A percentile compares a stretch with the other conserved stretches of the same genome.
These are phyloP conservation scores for Recurvirostra avosetta DNA, from an alignment of 2,113 vertebrate species.

Conservation along the genomic window DNA sequence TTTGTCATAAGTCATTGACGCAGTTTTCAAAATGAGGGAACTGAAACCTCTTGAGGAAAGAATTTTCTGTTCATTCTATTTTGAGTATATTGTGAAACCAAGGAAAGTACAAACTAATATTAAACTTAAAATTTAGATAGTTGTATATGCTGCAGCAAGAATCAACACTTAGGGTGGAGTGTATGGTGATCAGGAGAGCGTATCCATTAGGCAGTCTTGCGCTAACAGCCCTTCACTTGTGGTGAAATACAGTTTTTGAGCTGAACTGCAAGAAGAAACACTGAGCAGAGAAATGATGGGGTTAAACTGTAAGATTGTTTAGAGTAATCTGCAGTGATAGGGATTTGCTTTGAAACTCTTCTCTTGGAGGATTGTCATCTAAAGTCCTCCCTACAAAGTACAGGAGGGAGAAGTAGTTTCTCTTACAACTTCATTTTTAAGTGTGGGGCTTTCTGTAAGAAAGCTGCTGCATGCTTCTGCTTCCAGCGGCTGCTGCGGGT, in stretches of 20 bases:
- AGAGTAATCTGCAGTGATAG: neutral
- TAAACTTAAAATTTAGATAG: neutral
- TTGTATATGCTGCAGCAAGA: neutral
- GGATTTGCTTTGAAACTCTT: neutral
- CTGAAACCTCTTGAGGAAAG: conserved; percentile 29
- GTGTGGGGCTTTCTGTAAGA: neutral
- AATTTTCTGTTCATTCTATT: conserved; percentile 19
- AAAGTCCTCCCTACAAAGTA: neutral
- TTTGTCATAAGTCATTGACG: rapidly evolving
- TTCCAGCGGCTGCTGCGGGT: neutral
- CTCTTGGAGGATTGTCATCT: rapidly evolving
- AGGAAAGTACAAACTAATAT: neutral
- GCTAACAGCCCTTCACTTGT: neutral
- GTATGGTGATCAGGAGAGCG: rapidly evolving
- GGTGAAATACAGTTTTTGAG: neutral
- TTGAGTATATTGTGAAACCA: conserved; percentile 27
- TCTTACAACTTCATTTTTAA: neutral
- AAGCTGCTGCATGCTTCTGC: neutral
- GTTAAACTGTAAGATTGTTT: rapidly evolving
- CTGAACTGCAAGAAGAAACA: neutral
- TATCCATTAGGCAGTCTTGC: no score
- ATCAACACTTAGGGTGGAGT: rapidly evolving
- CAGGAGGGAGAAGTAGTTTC: neutral
- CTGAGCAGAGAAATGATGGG: neutral
- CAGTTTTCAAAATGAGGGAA: neutral